phyloP scores from a whole-genome alignment of 2,113 vertebrate species.

The Chaenocephalus aceratus region DNA sequence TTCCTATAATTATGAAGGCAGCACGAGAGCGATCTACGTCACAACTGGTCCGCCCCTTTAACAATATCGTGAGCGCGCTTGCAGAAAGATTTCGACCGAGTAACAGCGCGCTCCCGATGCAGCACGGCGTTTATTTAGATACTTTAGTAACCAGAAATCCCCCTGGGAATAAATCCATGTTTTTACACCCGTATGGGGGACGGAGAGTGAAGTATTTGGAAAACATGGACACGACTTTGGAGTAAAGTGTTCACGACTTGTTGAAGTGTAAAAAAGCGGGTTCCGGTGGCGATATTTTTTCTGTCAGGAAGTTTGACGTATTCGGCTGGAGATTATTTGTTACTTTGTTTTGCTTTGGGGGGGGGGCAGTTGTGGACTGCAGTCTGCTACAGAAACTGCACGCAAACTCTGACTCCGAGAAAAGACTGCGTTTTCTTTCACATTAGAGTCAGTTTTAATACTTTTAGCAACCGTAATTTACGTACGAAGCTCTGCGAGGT shows the following conservation, averaged over 20 bases:
- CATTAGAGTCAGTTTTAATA: slow-evolving; percentile 26
- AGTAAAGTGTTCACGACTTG: slow-evolving; percentile 24
- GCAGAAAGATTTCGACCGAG: slow-evolving; percentile 58
- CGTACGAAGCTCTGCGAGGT: background rate
- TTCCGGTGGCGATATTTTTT: slow-evolving; percentile 80
- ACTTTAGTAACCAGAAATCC: slow-evolving; percentile 55
- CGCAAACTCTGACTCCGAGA: background rate
- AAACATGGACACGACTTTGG: background rate
- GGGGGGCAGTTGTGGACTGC: slow-evolving; percentile 31
- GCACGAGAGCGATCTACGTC: slow-evolving; percentile 48
- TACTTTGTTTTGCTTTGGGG: slow-evolving; percentile 65
- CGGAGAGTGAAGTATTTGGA: background rate
- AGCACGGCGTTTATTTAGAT: slow-evolving; percentile 52
- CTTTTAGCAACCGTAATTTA: background rate
- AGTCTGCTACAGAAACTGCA: background rate
- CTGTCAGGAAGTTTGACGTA: slow-evolving; percentile 84
- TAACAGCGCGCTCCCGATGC: slow-evolving; percentile 73
- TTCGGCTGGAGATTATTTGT: slow-evolving; percentile 59
- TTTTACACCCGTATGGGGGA: background rate
- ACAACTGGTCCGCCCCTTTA: slow-evolving; percentile 41
- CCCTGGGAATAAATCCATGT: slow-evolving; percentile 17
- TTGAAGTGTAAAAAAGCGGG: slow-evolving; percentile 54
- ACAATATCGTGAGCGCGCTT: slow-evolving; percentile 56
- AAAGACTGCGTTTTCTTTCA: slow-evolving; percentile 5
- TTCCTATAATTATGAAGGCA: background rate